Percentiles rank a stretch among this genome's conserved stretches.
These are phyloP conservation scores for Alloscopus bannaensis DNA, from an alignment of 2,888 invertebrate species.

Conservation along the genomic window DNA sequence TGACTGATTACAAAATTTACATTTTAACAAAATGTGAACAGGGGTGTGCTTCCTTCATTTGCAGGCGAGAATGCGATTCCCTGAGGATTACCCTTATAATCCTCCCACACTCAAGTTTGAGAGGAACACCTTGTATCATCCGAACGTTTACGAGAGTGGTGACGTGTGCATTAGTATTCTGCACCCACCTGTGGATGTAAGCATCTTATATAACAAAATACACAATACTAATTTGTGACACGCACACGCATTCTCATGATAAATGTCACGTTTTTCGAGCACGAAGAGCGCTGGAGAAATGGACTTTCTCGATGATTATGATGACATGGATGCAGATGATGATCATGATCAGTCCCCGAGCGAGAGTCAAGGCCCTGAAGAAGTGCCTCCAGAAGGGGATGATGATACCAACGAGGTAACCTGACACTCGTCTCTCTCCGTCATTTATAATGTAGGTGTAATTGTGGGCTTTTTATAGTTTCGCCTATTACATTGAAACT, in stretches of 20 bases:
- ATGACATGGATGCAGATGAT: conserved; percentile 87
- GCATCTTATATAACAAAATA: not conserved
- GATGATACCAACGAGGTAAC: conserved; percentile 70
- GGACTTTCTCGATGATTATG: conserved; percentile 96
- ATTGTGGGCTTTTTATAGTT: not conserved
- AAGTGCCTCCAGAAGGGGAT: conserved; percentile 74
- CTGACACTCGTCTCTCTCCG: conserved; percentile 16
- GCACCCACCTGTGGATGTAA: conserved; percentile 89
- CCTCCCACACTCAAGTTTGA: conserved; percentile 97
- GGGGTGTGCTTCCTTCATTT: no score
- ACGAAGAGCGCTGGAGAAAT: conserved; percentile 87
- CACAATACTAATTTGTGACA: not conserved
- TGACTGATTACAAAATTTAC: not conserved
- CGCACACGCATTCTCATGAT: not conserved
- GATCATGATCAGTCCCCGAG: no score
- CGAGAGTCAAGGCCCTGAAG: no score
- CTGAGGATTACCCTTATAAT: conserved; percentile 98
- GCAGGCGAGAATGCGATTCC: conserved; percentile 99
- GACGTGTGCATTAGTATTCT: conserved; percentile 99
- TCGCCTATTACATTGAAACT: no score
- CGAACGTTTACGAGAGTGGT: conserved; percentile 99
- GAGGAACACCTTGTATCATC: conserved; percentile 96
- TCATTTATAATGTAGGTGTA: conserved; percentile 22
- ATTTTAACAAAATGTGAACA: not conserved
- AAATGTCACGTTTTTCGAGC: conserved; percentile 82